Evolutionary conservation across 1,140 invertebrate genomes (phyloP).

Genomic region (Heliconius congener): DNA sequence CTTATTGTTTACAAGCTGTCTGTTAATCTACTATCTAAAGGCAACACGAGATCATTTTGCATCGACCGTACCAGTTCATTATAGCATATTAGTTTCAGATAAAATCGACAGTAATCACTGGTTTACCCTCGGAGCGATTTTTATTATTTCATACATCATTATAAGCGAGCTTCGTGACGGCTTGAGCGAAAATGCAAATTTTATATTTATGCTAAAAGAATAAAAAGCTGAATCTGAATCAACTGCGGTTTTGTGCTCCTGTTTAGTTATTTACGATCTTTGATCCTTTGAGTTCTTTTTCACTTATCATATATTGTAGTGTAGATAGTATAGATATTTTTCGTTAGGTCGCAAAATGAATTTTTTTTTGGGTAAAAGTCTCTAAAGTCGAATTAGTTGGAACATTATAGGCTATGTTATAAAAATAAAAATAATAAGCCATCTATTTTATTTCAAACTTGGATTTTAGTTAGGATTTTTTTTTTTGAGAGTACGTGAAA

Average conservation of each 20-base stretch:
- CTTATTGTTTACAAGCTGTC: neutral
- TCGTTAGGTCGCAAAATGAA: no score
- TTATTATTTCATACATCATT: slow-evolving; percentile 45
- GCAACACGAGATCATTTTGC: neutral
- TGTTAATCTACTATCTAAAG: neutral
- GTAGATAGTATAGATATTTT: no score
- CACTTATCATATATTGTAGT: neutral
- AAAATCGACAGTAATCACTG: slow-evolving; percentile 42
- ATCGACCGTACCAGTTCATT: slow-evolving; percentile 23
- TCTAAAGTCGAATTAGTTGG: no score
- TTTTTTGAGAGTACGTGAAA: no score
- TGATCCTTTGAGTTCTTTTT: slow-evolving; percentile 5
- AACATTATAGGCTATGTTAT: no score
- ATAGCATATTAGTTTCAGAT: slow-evolving; percentile 45
- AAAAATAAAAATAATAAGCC: no score
- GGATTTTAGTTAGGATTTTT: no score
- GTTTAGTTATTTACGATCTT: slow-evolving; percentile 35
- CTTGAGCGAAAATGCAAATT: slow-evolving; percentile 44
- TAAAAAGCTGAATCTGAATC: slow-evolving; percentile 29
- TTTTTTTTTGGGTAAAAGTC: no score
- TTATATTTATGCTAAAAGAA: slow-evolving; percentile 44
- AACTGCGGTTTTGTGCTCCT: slow-evolving; percentile 31
- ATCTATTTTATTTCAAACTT: no score
- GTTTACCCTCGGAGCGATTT: slow-evolving; percentile 22
- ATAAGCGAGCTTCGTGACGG: slow-evolving; percentile 34